Base-by-base conservation (phyloP, 2,113 vertebrate genomes). In the Cheirogaleus medius region DNA sequence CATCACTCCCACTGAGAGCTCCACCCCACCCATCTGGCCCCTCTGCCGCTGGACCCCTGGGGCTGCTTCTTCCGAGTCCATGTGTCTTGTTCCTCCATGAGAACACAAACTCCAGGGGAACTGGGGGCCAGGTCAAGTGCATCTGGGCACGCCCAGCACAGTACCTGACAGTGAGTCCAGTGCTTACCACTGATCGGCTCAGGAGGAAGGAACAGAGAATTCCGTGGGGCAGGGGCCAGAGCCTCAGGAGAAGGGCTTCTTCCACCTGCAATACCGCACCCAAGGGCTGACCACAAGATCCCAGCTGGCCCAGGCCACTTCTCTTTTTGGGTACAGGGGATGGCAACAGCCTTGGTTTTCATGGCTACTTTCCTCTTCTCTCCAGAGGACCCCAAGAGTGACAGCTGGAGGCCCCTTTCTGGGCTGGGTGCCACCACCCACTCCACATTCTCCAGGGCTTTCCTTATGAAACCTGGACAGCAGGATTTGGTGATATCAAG, bases 161-260 rank as follows among this genome's bases (percentile, higher is more conserved):
- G 73, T 20, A 37, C 64, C 71, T 80, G 52, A 69, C 66, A 84
- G 63, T 1, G 14, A 68, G 83, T 15, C 32, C 68, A 3, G 73
- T 60, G 78, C 80, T 95, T 83, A 95, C 68, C 3, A 10, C 49
- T 11, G 8, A 37, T 32, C 17, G 0, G 86, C 60, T 21, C 81
- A 74, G 87, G 88, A 95, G 93, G 96, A 96, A 97, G 85, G 93
- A 93, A 91, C 37, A 91, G 97, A 88, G 90, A 94, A 98, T 96
- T 96, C 92, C 14, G 0, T 12, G 49, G 73, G 76, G 97, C 71
- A 60, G 58, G 82, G 88, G 49, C 60, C 37, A 18, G 66, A 29
- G 66, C 44, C 77, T 10, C 34, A 21, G 91, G 63, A 89, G 64
- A 80, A 54, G 44, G 86, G 68, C 68, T 95, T 89, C 95, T 91